Base-by-base conservation (phyloP, 1,140 invertebrate genomes). In the Drosophila subobscura region DNA sequence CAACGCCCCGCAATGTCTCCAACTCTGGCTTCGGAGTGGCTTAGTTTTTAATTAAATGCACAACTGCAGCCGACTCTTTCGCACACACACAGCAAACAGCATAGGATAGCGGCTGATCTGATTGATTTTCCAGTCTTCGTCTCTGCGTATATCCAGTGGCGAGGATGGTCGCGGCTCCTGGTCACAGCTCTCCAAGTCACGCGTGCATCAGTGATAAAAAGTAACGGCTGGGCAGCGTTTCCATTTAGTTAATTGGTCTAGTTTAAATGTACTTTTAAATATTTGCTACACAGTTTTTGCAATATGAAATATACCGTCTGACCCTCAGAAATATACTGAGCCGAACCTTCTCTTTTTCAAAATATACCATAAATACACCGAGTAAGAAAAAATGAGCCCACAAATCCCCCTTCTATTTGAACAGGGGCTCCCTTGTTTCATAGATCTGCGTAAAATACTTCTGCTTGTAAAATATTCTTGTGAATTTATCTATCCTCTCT, bases 1-100 rank as follows among this genome's bases (percentile, higher is more conserved):
- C 65, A 81, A 88, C 64, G 68, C 68, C 80, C 60, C 63, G 42
- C 64, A 41, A 42, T 45, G 60, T 23, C 52, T 46, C 46, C 51
- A 54, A 55, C 57, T 67, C 51, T 44, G 56, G 53, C 25, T 53
- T 20, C 23, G 46, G 40, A 37, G 44, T 52, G 40, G 14, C 57
- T 60, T 16, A 25, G 50, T 29, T 51, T 64, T 68, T 55, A 72
- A 72, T 45, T 49, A 51, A 61, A 54, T 53, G n/a, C 29, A 42
- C 45, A 52, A 16, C n/a, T 23, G 64, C 66, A 70, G 20, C 44
- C 44, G 66, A 52, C 23, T 29, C 4, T n/a, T 45, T 50, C 63
- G 20, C 53, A 44, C 53, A 44, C 53, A 55, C 22, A 55, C 40
- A 40, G 14, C 16, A 49, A 22, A 63, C 56, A 61, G 25, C 60